Evolutionary conservation across 2,797 vertebrate species (phyloP), one percentile per base, ranked within the genome.

Genomic region (Aselliscus stoliczkanus): DNA sequence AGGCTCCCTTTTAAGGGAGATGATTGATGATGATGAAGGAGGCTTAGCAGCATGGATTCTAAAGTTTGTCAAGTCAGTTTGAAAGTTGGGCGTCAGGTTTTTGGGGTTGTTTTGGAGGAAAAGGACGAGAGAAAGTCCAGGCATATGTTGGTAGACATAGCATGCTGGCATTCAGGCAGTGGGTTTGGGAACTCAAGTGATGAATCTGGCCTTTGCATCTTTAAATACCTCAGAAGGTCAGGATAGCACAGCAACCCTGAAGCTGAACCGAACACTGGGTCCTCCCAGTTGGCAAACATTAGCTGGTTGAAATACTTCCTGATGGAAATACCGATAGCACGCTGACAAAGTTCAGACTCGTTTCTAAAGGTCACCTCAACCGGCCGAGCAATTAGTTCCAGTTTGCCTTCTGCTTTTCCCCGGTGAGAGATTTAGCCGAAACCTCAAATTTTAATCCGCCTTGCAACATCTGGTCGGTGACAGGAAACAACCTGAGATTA

Each of bases 171-270:
- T 97, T 89, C 94, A 62, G 62, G 80, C 0, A 1, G 31, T 31
- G 81, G 93, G 31, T 92, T 27, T 67, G 93, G 95, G 84, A 96
- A 56, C 95, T 93, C 87, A 70, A 72, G 90, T 96, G 95, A 93
- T 94, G 96, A 93, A 65, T 92, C 77, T 97, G 96, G 94, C 97
- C 97, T 98, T 97, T 96, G 94, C 87, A 97, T 97, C 95, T 95
- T 96, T 97, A 97, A 97, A 97, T 96, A 97, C 73, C 93, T 97
- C 27, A 81, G 97, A 97, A 97, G 97, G 97, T 98, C 97, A 97
- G 94, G 75, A 93, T 79, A 96, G 95, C 96, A 86, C 94, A 92
- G 92, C 90, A 96, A 90, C 62, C 89, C 95, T 44, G 81, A 52
- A 18, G 92, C 94, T 27, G 77, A 90, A 70, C 81, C 2, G 12